These are phyloP conservation scores for Chloroceryle inda DNA, from an alignment of 2,797 vertebrate species.

Conservation along the genomic window DNA sequence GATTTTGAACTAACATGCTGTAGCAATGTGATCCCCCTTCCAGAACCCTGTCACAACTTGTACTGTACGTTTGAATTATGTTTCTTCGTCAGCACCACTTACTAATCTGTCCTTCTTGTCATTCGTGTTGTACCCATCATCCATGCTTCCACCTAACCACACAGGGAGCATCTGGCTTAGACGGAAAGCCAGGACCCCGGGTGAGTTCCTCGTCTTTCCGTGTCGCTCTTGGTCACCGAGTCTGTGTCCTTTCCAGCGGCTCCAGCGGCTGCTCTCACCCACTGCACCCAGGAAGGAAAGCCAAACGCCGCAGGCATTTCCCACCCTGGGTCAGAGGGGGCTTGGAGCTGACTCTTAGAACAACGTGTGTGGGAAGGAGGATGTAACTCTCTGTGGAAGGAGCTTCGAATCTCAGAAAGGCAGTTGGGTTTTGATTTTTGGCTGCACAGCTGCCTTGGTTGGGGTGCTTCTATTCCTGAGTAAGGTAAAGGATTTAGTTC, in stretches of 20 bases:
- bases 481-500: not conserved
- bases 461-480: not conserved
- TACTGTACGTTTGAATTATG: slow-evolving; percentile 77
- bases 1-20: slow-evolving; percentile 78
- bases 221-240: slow-evolving; percentile 36
- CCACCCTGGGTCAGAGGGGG: not conserved
- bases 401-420: not conserved
- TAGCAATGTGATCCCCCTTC: slow-evolving; percentile 65
- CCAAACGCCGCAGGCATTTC: not conserved
- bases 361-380: not conserved
- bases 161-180: slow-evolving; percentile 99
- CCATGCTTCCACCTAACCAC: slow-evolving; percentile 87
- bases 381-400: not conserved
- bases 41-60: slow-evolving; percentile 65
- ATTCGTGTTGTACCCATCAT: slow-evolving; percentile 90
- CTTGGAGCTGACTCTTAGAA: not conserved
- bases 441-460: not conserved
- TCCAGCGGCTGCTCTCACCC: not conserved
- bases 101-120: slow-evolving; percentile 99
- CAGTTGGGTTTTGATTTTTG: not conserved
- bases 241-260: not conserved
- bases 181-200: slow-evolving; percentile 98
- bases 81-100: slow-evolving; percentile 83
- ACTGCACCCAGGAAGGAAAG: not conserved
- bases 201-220: slow-evolving; percentile 91